Conservation (phyloP, 2,888 invertebrate species). For the Metacarcinus magister region DNA sequence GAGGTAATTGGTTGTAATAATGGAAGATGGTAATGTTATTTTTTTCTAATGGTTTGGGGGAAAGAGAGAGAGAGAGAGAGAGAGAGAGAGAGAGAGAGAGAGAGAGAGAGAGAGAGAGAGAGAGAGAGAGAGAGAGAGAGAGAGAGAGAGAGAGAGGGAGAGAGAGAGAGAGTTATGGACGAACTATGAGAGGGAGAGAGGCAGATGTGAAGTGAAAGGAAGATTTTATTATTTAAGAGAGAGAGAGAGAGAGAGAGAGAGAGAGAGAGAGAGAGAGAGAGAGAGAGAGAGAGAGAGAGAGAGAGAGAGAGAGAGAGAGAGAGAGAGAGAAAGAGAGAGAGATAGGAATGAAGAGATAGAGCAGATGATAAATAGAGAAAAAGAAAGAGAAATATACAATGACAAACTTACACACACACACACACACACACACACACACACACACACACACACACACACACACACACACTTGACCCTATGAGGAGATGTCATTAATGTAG, state of each 20-base stretch:
- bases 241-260: background rate
- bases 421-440: no score
- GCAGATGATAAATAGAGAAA: background rate
- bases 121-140: slow-evolving; percentile 26
- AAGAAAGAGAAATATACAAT: background rate
- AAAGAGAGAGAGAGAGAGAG: background rate
- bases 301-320: background rate
- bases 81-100: slow-evolving; percentile 26
- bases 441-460: no score
- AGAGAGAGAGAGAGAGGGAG: slow-evolving; percentile 26
- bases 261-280: background rate
- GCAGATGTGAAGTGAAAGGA: background rate
- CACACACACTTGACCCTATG: no score
- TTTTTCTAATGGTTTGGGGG: background rate
- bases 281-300: background rate
- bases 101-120: slow-evolving; percentile 26
- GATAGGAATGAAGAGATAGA: background rate
- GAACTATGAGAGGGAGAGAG: background rate
- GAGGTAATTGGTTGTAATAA: background rate
- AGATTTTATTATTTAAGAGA: background rate
- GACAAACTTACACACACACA: no score
- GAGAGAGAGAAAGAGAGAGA: no score
- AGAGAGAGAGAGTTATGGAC: background rate
- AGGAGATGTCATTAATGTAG: no score
- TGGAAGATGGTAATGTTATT: no score